Percentiles rank a stretch among this genome's conserved stretches.
Evolutionary conservation across 2,797 vertebrate species (phyloP).

Genomic region (Hoplostethus mediterraneus): DNA sequence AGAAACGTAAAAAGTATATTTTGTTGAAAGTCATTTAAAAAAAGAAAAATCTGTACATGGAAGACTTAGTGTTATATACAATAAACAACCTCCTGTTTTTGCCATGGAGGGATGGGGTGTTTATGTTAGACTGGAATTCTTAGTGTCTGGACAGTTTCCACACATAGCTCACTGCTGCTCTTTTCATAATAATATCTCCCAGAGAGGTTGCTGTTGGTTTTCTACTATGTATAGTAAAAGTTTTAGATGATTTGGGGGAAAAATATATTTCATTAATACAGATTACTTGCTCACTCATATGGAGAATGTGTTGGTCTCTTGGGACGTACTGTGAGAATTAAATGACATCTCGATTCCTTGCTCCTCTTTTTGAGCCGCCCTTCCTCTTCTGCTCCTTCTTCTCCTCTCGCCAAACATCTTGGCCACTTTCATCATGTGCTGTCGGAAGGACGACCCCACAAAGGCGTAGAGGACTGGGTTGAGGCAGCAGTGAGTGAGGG

Average conservation of each 20-base stretch:
- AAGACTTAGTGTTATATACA: background rate
- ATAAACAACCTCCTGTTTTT: background rate
- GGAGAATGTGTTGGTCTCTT: slow-evolving; percentile 82
- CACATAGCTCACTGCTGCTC: background rate
- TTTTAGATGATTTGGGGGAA: too few relatives aligned
- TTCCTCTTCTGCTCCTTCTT: slow-evolving; percentile 39
- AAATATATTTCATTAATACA: too few relatives aligned
- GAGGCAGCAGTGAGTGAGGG: slow-evolving; percentile 91
- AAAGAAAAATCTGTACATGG: too few relatives aligned
- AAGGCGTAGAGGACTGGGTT: slow-evolving; percentile 93
- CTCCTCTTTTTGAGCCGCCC: slow-evolving; percentile 40
- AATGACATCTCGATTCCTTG: slow-evolving; percentile 77
- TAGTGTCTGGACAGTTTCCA: background rate
- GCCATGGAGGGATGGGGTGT: background rate
- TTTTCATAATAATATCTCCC: too few relatives aligned
- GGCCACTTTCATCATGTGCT: slow-evolving; percentile 84
- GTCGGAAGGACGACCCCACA: slow-evolving; percentile 90
- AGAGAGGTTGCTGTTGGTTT: too few relatives aligned
- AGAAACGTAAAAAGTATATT: slow-evolving; percentile 3
- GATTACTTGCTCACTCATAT: slow-evolving; percentile 55
- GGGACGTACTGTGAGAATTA: slow-evolving; percentile 70
- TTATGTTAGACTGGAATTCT: background rate
- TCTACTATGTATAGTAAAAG: too few relatives aligned
- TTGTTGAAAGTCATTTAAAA: background rate
- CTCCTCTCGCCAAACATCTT: slow-evolving; percentile 80